Conservation (phyloP, 2,113 vertebrate species). For the Benitochromis conjunctus region DNA sequence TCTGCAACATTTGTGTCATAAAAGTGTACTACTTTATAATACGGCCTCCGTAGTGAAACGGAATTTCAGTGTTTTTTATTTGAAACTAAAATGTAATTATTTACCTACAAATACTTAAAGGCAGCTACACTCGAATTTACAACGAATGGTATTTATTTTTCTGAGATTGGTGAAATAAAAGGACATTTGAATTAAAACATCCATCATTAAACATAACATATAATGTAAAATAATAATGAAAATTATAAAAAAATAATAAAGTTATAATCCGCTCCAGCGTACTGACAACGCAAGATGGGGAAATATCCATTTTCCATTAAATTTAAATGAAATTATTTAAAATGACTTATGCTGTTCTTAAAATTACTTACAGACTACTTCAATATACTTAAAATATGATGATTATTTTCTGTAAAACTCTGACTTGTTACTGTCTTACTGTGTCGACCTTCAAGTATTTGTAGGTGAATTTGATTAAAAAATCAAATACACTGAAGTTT, state of each 20-base stretch:
- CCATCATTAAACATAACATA: not conserved
- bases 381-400: rapidly evolving
- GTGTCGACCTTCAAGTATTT: not conserved
- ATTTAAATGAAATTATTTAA: not conserved
- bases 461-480: not conserved
- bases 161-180: not conserved
- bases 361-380: rapidly evolving
- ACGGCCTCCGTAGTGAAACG: not conserved
- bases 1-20: not conserved
- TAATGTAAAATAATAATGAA: rapidly evolving
- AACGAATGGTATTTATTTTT: not conserved
- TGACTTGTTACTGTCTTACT: not conserved
- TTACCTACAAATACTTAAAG: not conserved
- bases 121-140: not conserved
- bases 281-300: not conserved
- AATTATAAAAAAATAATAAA: not conserved
- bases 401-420: not conserved
- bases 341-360: not conserved
- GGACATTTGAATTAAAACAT: not conserved
- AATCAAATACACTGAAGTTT: not conserved
- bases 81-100: not conserved
- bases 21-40: not conserved
- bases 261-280: not conserved
- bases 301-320: not conserved
- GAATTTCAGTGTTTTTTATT: not conserved